phyloP scores from a whole-genome alignment of 2,888 invertebrate genomes.

The Pollenia labialis region DNA sequence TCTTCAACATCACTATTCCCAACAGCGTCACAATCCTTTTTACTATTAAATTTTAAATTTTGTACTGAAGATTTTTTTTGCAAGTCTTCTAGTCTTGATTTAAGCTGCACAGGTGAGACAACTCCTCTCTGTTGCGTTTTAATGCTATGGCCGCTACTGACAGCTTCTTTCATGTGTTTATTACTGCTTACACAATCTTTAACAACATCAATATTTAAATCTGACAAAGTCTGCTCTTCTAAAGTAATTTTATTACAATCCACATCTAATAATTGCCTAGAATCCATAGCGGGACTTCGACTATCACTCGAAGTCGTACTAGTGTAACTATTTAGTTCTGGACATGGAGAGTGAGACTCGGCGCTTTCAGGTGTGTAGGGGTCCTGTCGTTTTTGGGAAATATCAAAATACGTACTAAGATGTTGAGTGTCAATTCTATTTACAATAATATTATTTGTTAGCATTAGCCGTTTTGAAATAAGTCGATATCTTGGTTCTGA shows the following conservation, averaged over 20 bases:
- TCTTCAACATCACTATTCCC: constrained; percentile 79
- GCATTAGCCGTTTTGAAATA: constrained; percentile 80
- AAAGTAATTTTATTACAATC: constrained; percentile 57
- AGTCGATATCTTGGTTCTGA: constrained; percentile 80
- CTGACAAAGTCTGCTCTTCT: background rate
- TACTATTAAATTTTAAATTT: constrained; percentile 63
- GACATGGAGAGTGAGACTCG: constrained; percentile 90
- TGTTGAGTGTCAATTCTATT: constrained; percentile 86
- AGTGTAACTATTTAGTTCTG: constrained; percentile 81
- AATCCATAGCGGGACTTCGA: constrained; percentile 77
- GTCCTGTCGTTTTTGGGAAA: constrained; percentile 82
- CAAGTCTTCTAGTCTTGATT: constrained; percentile 86
- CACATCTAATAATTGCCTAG: constrained; percentile 77
- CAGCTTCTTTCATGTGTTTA: constrained; percentile 25
- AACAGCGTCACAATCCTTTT: constrained; percentile 73
- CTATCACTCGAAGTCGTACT: constrained; percentile 77
- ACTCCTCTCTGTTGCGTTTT: constrained; percentile 81
- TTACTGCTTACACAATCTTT: background rate
- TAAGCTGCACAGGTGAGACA: constrained; percentile 88
- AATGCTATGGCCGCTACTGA: constrained; percentile 53
- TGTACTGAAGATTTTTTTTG: constrained; percentile 78
- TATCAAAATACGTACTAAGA: constrained; percentile 81
- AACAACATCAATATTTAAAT: constrained; percentile 13
- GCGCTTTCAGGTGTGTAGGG: constrained; percentile 94
- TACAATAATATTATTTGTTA: constrained; percentile 84